These are phyloP conservation scores for Ernsta delagoae DNA, from an alignment of 2,888 invertebrate species.

Conservation along the genomic window DNA sequence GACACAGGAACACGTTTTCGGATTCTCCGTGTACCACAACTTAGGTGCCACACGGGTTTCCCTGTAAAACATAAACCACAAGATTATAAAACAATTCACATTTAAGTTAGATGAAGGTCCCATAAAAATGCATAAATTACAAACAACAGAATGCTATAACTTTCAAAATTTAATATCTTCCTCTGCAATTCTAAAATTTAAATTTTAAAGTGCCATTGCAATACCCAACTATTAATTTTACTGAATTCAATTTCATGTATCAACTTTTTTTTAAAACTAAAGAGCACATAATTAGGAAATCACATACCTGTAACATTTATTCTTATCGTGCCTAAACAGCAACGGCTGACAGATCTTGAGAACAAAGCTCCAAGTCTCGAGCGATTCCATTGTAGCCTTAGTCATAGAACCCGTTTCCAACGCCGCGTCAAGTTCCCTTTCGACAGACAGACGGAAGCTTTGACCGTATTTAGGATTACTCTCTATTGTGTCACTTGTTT, in stretches of 20 bases:
- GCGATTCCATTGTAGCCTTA: conserved; percentile 64
- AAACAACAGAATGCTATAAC: too few species aligned
- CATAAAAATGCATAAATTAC: too few species aligned
- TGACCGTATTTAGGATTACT: conserved; percentile 53
- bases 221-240: too few species aligned
- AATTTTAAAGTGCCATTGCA: too few species aligned
- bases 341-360: conserved; percentile 77
- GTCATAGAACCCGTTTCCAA: conserved; percentile 55
- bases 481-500: conserved; percentile 57
- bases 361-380: conserved; percentile 78
- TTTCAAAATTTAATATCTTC: too few species aligned
- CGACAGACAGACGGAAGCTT: conserved; percentile 56
- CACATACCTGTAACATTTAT: conserved; percentile 72
- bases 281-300: background rate
- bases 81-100: too few species aligned
- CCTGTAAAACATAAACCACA: conserved; percentile 50
- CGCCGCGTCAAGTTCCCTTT: conserved; percentile 57
- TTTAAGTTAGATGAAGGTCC: too few species aligned
- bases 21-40: conserved; percentile 71
- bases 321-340: conserved; percentile 74
- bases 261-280: too few species aligned
- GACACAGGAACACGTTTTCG: conserved; percentile 72
- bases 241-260: too few species aligned
- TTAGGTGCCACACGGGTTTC: conserved; percentile 64
- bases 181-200: too few species aligned